Evolutionary conservation across 2,797 vertebrate genomes (phyloP).

Genomic region (Gymnothorax javanicus): DNA sequence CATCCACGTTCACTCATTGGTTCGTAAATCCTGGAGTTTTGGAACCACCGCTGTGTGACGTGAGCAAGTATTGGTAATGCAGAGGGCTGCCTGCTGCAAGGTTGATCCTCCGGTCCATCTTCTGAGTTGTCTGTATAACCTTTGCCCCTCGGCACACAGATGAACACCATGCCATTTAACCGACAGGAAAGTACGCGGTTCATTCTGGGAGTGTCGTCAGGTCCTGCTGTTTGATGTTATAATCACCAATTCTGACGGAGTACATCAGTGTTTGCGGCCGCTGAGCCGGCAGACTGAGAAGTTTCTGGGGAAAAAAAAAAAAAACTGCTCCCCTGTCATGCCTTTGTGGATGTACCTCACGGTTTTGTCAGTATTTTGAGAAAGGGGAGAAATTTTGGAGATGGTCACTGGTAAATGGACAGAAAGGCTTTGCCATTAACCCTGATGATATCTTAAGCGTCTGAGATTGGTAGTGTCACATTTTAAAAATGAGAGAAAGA

Average conservation of each 20-base stretch:
- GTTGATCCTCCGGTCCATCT: neutral
- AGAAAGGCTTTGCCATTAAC: neutral
- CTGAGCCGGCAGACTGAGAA: neutral
- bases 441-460: neutral
- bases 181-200: neutral
- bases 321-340: neutral
- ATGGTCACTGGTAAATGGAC: neutral
- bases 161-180: neutral
- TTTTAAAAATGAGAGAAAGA: neutral
- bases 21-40: too few relatives aligned
- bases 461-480: neutral
- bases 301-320: too few relatives aligned
- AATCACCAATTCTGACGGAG: neutral
- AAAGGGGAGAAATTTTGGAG: neutral
- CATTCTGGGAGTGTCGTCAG: neutral
- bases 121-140: neutral
- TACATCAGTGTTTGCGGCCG: neutral
- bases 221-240: conserved; percentile 15
- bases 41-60: too few relatives aligned
- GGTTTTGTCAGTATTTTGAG: neutral
- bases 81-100: neutral
- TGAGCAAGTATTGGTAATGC: neutral
- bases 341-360: neutral
- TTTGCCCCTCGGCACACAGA: neutral
- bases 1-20: neutral